Evolutionary conservation across 2,888 invertebrate species (phyloP).

Genomic region (Crossocerus cetratus): DNA sequence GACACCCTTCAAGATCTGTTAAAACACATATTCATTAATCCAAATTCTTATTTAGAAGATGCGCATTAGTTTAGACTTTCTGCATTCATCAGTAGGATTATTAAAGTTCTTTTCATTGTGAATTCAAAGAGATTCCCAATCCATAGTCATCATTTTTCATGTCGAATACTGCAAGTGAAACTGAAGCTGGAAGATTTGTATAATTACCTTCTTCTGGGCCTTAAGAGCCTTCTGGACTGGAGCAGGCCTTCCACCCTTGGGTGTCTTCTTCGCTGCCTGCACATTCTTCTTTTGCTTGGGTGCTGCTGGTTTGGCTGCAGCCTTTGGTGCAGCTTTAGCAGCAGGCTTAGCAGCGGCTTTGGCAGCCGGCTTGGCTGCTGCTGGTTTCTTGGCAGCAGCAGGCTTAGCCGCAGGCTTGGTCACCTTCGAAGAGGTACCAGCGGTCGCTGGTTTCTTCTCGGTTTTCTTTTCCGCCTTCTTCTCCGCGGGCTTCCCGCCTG

Average conservation of each 20-base stretch:
- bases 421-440: slow-evolving; percentile 72
- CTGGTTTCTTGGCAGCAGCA: slow-evolving; percentile 71
- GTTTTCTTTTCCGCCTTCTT: slow-evolving; percentile 78
- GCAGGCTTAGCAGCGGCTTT: slow-evolving; percentile 68
- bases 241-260: slow-evolving; percentile 77
- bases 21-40: slow-evolving; percentile 24
- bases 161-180: slow-evolving; percentile 62
- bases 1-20: slow-evolving; percentile 92
- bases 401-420: slow-evolving; percentile 76
- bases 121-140: slow-evolving; percentile 81
- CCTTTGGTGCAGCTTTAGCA: slow-evolving; percentile 66
- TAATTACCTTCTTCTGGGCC: slow-evolving; percentile 88
- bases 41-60: not conserved
- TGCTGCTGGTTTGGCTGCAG: slow-evolving; percentile 65
- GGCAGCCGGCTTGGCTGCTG: slow-evolving; percentile 76
- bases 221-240: slow-evolving; percentile 88
- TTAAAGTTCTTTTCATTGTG: slow-evolving; percentile 35
- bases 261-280: slow-evolving; percentile 75
- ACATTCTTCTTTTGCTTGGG: slow-evolving; percentile 79
- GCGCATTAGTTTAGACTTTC: not conserved
- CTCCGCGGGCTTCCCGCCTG: slow-evolving; percentile 71
- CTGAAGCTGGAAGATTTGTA: not conserved
- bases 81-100: slow-evolving; percentile 32
- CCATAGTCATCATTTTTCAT: slow-evolving; percentile 68
- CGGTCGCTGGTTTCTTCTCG: slow-evolving; percentile 79